Base-by-base conservation (phyloP, 2,888 invertebrate species). In the Cosmia trapezina region DNA sequence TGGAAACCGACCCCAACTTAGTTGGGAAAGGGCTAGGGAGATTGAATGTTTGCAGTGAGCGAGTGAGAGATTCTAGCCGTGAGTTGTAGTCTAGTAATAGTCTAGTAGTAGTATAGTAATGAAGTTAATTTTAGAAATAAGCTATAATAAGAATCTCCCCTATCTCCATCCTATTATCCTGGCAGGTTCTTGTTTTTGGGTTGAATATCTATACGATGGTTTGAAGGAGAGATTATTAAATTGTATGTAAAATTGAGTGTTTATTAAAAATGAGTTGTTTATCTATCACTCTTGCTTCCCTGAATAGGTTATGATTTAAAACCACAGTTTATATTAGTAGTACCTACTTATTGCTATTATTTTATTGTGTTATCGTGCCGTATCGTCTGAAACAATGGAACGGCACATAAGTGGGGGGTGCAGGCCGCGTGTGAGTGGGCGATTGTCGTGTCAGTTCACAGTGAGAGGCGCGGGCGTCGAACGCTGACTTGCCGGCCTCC, bases 381-480 rank as follows among this genome's bases (percentile, higher is more conserved):
- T 89, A 70, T 76, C 90, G 89, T 81, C 63, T 37, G 56, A 64
- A 82, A 88, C 86, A 90, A 87, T 90, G 92, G 85, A 89, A 49
- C 84, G 80, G 65, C 65, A 78, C 82, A 79, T 87, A 83, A 93
- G 93, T 91, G 93, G 95, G 93, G 94, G 94, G 90, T 89, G 89
- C 85, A 86, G 87, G 88, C 88, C 92, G 93, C 90, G 90, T 88
- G 94, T 88, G 94, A 92, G 91, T 93, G 90, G 89, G 89, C 91
- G 91, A 84, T 84, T 83, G 76, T 72, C 72, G 80, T 81, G 86
- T 88, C 88, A 89, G 90, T 89, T 80, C 81, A 81, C 76, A 90
- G 92, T 89, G 91, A 94, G 93, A 94, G 94, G 94, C 95, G 95
- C 95, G 94, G 92, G 94, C 94, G 95, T 93, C 94, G 93, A 87